Conservation (phyloP, 2,113 vertebrate genomes). For the Eclectus roratus region DNA sequence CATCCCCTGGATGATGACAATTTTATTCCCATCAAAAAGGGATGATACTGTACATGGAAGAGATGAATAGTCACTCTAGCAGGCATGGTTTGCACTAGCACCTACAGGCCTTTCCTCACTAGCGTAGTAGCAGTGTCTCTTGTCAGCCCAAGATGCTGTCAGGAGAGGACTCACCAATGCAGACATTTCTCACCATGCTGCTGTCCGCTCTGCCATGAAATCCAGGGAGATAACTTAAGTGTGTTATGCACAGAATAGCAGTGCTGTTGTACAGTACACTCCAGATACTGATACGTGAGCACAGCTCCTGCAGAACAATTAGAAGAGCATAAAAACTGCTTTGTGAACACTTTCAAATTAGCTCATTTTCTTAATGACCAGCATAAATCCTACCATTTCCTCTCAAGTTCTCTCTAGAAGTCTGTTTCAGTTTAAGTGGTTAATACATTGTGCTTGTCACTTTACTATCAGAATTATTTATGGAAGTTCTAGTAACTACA, state of each 20-base stretch:
- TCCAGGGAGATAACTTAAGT: neutral
- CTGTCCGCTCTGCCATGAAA: neutral
- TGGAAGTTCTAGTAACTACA: neutral
- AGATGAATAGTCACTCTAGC: neutral
- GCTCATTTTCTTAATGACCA: neutral
- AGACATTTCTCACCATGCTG: neutral
- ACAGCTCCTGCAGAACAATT: neutral
- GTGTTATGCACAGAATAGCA: neutral
- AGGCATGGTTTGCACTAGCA: neutral
- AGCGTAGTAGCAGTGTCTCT: neutral
- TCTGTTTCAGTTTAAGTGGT: neutral
- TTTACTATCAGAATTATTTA: neutral
- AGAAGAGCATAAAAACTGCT: neutral
- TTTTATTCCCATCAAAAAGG: neutral
- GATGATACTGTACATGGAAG: neutral
- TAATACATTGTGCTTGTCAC: neutral
- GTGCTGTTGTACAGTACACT: neutral
- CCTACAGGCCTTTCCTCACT: neutral
- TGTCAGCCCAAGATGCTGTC: neutral
- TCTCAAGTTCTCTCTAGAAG: neutral
- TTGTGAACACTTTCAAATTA: neutral
- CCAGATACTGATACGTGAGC: neutral
- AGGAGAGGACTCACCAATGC: neutral
- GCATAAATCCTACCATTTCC: neutral
- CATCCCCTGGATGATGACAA: neutral